phyloP scores from a whole-genome alignment of 2,113 vertebrate species.

The Megaceryle maxima region DNA sequence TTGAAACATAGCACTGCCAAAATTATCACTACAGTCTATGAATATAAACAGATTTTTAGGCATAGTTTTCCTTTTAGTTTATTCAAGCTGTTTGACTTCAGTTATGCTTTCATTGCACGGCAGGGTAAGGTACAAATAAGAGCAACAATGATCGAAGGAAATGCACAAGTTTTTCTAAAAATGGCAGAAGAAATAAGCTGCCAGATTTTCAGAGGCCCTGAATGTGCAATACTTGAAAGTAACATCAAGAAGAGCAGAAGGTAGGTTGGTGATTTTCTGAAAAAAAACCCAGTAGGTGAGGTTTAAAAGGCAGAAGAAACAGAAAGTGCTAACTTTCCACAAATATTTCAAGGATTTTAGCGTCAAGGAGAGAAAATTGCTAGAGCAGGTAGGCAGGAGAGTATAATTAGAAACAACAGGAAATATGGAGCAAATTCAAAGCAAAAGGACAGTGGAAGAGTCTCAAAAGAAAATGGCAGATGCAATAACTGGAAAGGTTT shows the following conservation, averaged over 20 bases:
- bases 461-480: background rate
- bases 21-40: background rate
- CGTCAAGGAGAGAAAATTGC: background rate
- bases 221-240: background rate
- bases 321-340: constrained; percentile 1
- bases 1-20: background rate
- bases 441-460: background rate
- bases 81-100: background rate
- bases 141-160: background rate
- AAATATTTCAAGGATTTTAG: constrained; percentile 11
- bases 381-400: constrained; percentile 4
- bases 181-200: background rate
- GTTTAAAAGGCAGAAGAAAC: background rate
- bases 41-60: background rate
- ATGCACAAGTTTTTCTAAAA: background rate
- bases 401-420: constrained; percentile 36
- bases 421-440: background rate
- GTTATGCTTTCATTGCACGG: background rate
- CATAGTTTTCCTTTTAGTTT: background rate
- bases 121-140: background rate
- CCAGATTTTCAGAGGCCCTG: background rate
- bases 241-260: background rate
- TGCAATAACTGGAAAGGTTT: background rate
- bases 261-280: background rate
- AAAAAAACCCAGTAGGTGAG: background rate